phyloP scores from a whole-genome alignment of 2,113 vertebrate species.

The Clarias macrocephalus region DNA sequence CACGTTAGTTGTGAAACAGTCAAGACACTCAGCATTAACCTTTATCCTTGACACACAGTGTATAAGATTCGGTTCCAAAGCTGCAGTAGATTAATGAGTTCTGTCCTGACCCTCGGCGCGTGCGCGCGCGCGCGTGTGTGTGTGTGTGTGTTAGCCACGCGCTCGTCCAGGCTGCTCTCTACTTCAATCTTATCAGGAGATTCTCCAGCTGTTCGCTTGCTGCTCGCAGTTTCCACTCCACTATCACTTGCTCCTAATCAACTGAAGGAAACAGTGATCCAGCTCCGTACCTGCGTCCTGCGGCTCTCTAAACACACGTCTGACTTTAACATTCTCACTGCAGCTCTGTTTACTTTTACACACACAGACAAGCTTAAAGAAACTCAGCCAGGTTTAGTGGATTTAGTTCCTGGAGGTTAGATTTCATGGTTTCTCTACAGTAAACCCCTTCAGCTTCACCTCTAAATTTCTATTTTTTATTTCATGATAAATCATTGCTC shows the following conservation, averaged over 20 bases:
- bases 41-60: background rate
- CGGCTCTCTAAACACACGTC: background rate
- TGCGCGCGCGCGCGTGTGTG: too few relatives aligned
- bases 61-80: constrained; percentile 2
- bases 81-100: too few relatives aligned
- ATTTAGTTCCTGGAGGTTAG: background rate
- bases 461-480: background rate
- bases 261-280: background rate
- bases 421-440: background rate
- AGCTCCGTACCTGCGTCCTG: background rate
- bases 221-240: constrained; percentile 2
- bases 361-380: background rate
- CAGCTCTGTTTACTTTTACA: background rate
- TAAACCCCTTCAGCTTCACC: background rate
- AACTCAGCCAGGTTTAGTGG: too few relatives aligned
- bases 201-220: background rate
- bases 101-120: too few relatives aligned
- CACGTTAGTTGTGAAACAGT: background rate
- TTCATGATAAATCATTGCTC: background rate
- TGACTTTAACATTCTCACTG: background rate
- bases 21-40: background rate
- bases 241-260: background rate
- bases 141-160: background rate
- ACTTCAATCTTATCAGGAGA: background rate
- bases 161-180: background rate